phyloP scores from a whole-genome alignment of 2,888 invertebrate species.

The Plebejus anna region DNA sequence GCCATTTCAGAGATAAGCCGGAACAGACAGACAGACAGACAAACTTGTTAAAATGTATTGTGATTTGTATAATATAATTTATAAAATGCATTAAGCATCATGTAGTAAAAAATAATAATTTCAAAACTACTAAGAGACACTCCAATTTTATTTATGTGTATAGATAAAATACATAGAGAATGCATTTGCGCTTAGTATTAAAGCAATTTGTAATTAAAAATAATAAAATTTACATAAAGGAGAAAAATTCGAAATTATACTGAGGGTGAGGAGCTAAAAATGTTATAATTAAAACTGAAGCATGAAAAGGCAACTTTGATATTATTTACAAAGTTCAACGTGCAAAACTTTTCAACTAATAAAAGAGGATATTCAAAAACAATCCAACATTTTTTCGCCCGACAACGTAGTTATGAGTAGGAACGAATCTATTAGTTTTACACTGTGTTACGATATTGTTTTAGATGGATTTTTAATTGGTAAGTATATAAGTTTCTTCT shows the following conservation, averaged over 20 bases:
- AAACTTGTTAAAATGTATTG: too few relatives aligned
- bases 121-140: too few relatives aligned
- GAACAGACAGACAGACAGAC: too few relatives aligned
- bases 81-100: too few relatives aligned
- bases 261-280: conserved; percentile 32
- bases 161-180: background rate
- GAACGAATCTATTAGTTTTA: conserved; percentile 24
- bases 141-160: background rate
- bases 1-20: too few relatives aligned
- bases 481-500: background rate
- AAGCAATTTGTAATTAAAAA: conserved; percentile 16
- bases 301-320: conserved; percentile 38
- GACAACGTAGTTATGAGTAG: conserved; percentile 35
- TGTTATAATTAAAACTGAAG: conserved; percentile 40
- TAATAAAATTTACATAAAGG: conserved; percentile 27
- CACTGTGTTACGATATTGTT: background rate
- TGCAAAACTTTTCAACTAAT: conserved; percentile 40
- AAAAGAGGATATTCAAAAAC: conserved; percentile 43
- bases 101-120: too few relatives aligned
- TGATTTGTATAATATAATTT: too few relatives aligned
- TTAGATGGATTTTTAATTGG: background rate
- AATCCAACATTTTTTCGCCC: conserved; percentile 40
- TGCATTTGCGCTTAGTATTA: conserved; percentile 2
- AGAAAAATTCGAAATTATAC: conserved; percentile 25
- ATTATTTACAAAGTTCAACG: conserved; percentile 39